Percentiles rank a stretch among this genome's conserved stretches.
These are phyloP conservation scores for Aphis gossypii DNA, from an alignment of 1,140 invertebrate species.

Conservation along the genomic window DNA sequence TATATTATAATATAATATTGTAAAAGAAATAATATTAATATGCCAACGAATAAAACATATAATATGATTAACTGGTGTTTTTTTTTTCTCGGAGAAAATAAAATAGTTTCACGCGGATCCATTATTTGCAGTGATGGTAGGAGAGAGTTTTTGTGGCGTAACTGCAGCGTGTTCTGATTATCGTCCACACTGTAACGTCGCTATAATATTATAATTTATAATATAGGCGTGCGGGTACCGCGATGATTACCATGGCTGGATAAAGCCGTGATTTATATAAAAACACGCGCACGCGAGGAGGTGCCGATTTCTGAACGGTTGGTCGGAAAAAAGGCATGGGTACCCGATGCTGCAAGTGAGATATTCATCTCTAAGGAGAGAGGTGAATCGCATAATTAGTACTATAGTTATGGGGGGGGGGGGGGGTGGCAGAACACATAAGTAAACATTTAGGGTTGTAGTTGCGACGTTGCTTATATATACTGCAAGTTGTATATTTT, in stretches of 20 bases:
- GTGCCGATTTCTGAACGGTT: neutral
- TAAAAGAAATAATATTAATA: neutral
- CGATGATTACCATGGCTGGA: neutral
- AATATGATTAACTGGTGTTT: constrained; percentile 23
- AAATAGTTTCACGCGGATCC: constrained; percentile 54
- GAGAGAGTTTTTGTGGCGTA: constrained; percentile 55
- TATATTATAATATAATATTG: neutral
- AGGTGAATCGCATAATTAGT: neutral
- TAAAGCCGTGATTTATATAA: neutral
- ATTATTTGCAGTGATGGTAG: constrained; percentile 55
- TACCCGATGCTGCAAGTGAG: neutral
- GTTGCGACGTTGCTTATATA: too few relatives aligned
- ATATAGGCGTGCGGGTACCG: neutral
- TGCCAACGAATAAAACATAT: constrained; percentile 5
- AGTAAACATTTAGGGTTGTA: too few relatives aligned
- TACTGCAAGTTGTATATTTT: too few relatives aligned
- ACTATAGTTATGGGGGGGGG: neutral
- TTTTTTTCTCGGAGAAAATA: constrained; percentile 50
- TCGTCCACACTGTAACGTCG: constrained; percentile 17
- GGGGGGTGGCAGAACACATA: too few relatives aligned
- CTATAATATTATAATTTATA: constrained; percentile 15
- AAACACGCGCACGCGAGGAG: neutral
- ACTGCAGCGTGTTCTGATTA: constrained; percentile 50
- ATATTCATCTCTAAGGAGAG: neutral
- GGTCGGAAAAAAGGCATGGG: neutral